Evolutionary conservation across 2,888 invertebrate genomes (phyloP), one percentile per base, ranked within the genome.

Genomic region (Myopa testacea): DNA sequence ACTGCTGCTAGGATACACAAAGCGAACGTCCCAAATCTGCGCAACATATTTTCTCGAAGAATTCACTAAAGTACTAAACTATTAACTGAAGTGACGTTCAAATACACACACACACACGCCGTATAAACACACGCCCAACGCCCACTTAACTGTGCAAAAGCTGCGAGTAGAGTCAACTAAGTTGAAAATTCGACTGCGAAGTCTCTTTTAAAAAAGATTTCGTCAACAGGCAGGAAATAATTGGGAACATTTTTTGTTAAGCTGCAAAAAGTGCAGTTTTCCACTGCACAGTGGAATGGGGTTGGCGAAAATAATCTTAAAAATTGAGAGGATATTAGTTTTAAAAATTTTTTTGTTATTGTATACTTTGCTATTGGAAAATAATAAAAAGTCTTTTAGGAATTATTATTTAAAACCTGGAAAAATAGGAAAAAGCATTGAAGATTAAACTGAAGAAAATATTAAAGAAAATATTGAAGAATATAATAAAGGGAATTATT

Each of bases 131-230:
- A 45, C 45, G 45, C 45, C 45, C 26, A 10, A 62, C 62, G 62
- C 19, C 62, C 26, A 62, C 62, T 10, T 10, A 62, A 62, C 26
- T 62, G 62, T 5, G 38, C 12, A 10, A 65, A 65, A 37, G 37
- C 65, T 37, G 14, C 37, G 38, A 65, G 37, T 34, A 38, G 16
- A 14, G 34, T 37, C 14, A 65, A 65, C 65, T 38, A 38, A 65
- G 34, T 38, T 34, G 34, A 38, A 37, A 65, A 8, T 38, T 37
- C 12, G 8, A 34, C 16, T 34, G 37, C 14, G 37, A 37, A 37
- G 34, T n/a, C 8, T 19, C 37, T 34, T 34, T 65, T 65, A 34
- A 65, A 63, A 65, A 65, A 65, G 65, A 65, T 65, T 65, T 16
- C 12, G 16, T 65, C 26, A 65, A 38, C 14, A 65, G 65, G 37